A percentile compares a stretch with the other conserved stretches of the same genome.
These are phyloP conservation scores for Eupleurogrammus muticus DNA, from an alignment of 2,797 vertebrate genomes.

Conservation along the genomic window DNA sequence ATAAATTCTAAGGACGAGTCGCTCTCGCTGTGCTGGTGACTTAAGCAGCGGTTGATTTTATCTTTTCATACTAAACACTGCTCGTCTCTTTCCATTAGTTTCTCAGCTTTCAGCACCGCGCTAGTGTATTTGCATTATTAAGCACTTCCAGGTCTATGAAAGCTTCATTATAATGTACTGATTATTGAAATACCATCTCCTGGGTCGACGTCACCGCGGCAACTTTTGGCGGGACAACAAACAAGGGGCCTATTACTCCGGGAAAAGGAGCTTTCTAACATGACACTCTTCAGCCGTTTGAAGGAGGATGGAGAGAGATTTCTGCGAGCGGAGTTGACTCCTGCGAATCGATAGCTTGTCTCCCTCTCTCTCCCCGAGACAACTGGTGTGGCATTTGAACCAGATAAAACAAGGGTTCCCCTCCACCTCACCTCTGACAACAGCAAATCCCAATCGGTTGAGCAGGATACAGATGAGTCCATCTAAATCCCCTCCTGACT, in stretches of 20 bases:
- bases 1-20: neutral
- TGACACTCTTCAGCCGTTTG: constrained; percentile 82
- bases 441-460: constrained; percentile 80
- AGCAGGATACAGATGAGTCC: constrained; percentile 83
- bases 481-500: constrained; percentile 76
- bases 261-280: constrained; percentile 79
- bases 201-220: constrained; percentile 63
- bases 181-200: constrained; percentile 52
- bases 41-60: constrained; percentile 1
- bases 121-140: neutral
- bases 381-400: constrained; percentile 87
- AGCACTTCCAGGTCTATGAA: neutral
- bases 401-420: constrained; percentile 85
- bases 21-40: neutral
- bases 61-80: neutral
- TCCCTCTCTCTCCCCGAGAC: constrained; percentile 78
- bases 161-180: constrained; percentile 25
- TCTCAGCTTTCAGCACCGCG: constrained; percentile 8
- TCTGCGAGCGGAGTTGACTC: constrained; percentile 82
- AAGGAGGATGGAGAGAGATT: constrained; percentile 79
- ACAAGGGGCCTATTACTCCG: constrained; percentile 74
- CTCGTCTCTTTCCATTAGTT: neutral
- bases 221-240: constrained; percentile 64
- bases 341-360: constrained; percentile 86
- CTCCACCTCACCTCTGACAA: constrained; percentile 84